Conservation (phyloP, 2,888 invertebrate species). For the Lasioglossum malachurum region DNA sequence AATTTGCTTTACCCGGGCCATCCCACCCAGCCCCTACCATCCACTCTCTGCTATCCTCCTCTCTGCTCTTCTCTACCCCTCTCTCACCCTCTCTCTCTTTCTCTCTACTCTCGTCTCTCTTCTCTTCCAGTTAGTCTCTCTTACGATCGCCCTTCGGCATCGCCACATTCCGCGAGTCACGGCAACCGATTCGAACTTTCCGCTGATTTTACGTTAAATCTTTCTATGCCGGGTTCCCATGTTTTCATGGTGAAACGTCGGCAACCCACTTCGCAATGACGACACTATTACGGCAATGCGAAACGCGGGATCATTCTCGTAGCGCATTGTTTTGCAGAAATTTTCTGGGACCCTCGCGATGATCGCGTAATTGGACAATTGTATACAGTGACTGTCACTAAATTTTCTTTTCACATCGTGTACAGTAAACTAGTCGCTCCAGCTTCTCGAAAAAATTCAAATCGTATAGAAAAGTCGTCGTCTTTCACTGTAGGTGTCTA, state of each 20-base stretch:
- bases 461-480: no score
- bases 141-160: conserved; percentile 55
- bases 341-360: neutral
- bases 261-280: neutral
- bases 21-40: conserved; percentile 76
- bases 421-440: no score
- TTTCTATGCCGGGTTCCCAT: neutral
- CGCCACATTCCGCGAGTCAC: conserved; percentile 67
- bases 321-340: neutral
- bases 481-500: neutral
- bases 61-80: conserved; percentile 69
- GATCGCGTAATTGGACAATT: no score
- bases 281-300: neutral
- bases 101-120: conserved; percentile 29
- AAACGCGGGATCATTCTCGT: neutral
- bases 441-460: no score
- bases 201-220: conserved; percentile 57
- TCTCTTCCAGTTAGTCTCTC: conserved; percentile 39
- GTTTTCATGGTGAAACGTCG: neutral
- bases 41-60: conserved; percentile 74
- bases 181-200: conserved; percentile 53
- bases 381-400: no score
- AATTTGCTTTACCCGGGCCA: conserved; percentile 88
- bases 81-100: conserved; percentile 35
- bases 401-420: no score